Base-by-base conservation (phyloP, 2,888 invertebrate genomes). In the Acanthosoma haemorrhoidale region DNA sequence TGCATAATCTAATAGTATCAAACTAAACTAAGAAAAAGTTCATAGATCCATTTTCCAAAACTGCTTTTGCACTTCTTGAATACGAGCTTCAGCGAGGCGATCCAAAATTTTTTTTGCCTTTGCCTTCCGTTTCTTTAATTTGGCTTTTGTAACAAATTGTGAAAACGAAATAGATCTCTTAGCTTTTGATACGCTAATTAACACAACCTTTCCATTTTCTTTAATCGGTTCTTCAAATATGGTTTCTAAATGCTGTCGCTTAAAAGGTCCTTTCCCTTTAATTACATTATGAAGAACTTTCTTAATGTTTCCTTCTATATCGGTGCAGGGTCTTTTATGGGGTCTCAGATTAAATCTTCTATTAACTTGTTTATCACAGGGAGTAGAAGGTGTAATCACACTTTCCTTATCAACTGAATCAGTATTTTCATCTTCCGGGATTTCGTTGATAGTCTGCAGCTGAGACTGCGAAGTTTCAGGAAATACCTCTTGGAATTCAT, bases 211-310 rank as follows among this genome's bases (percentile, higher is more conserved):
- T 61, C 82, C 82, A 73, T 77, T 79, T 71, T 76, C 80, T 58
- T 81, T 79, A 75, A 82, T 84, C n/a, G 84, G 83, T 74, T 86
- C 86, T 79, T 87, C 87, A 76, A 83, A 86, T 76, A 86, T 87
- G 2, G 86, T 87, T 79, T 87, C 87, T 75, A 87, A 79, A 70
- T 36, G 31, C 6, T 63, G 36, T n/a, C 69, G 59, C 31, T 57
- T 51, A 3, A 63, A 16, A 32, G 68, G 34, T 1, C 58, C 41
- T 39, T 58, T 59, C 1, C 39, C 32, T 9, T 43, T 66, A 31
- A 64, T 70, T 8, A 36, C 34, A 16, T 64, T 70, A n/a, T 36
- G 31, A 38, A 59, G 31, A 18, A 66, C 64, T 31, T 64, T 39
- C 16, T 68, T 59, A 41, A 70, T 66, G 36, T 70, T 58, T n/a